Base-by-base conservation (phyloP, 2,888 invertebrate species). In the Caenorhabditis sp. region DNA sequence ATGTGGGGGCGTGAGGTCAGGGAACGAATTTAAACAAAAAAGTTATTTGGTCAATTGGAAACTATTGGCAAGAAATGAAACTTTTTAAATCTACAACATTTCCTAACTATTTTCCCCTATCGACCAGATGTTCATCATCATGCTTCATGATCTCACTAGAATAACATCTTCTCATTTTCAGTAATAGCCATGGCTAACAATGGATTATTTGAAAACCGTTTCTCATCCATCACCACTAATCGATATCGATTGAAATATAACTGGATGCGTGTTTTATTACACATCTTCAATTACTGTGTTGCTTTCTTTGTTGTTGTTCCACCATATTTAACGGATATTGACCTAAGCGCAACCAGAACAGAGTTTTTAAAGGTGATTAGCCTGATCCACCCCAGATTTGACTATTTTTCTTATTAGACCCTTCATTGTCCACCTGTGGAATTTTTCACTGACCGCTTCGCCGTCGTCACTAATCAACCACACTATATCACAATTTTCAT, bases 201-300 rank as follows among this genome's bases (percentile, higher is more conserved):
- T 54, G 62, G 20, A 1, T 8, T 67, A 8, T 38, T 67, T 17
- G 67, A 67, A 26, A 67, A 67, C 17, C 62, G 67, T 10, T 62
- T 63, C 21, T 63, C 58, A 23, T 38, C 43, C 17, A n/a, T 67
- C 17, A 43, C 27, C 10, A 67, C 67, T 0, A 61, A 58, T 43
- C 12, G 14, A 62, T 67, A 52, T 52, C 61, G 59, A 21, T 58
- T 63, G n/a, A 27, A 25, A 3, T 31, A 25, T 4, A 25, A 7
- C 25, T 63, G 67, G 67, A n/a, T 59, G 20, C 57, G 67, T 0
- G 26, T 67, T 4, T 0, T 26, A 4, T 4, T 59, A 1, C 57
- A 67, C 25, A 1, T 61, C 1, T 20, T 62, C 23, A 62, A 67
- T 31, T 67, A 67, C n/a, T 25, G 20, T n/a, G 63, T 67, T 0